Base-by-base conservation (phyloP, 2,797 vertebrate species). In the Gymnopithys bicolor region DNA sequence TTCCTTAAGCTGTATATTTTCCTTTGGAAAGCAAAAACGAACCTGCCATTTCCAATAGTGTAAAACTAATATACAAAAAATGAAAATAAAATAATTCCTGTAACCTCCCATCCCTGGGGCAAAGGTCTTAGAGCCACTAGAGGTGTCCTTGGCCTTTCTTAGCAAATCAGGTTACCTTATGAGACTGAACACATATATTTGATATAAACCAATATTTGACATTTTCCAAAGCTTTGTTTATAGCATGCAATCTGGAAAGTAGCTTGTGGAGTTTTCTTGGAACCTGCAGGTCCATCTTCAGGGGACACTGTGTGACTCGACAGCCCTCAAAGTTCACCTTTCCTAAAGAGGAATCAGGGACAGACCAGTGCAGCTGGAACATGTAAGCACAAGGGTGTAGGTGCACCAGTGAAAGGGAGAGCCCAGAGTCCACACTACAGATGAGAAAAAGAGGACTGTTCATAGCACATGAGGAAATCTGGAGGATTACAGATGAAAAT, bases 321-420 rank as follows among this genome's bases (percentile, higher is more conserved):
- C 12, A 60, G n/a, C 32, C 46, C 56, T 41, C 7, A 4, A 46
- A 75, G 64, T 39, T 46, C 5, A 1, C n/a, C 35, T 39, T 66
- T 56, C 48, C 62, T 79, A 25, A 73, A 41, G 32, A 19, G 56
- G 18, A 84, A 68, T 1, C 0, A 0, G 22, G 51, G 70, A 53
- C 6, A 25, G 41, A 49, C 9, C 32, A n/a, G 24, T 7, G 53
- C 46, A 75, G 25, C n/a, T 48, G 43, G 23, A 74, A 70, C 1
- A 0, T 0, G 1, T 6, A 58, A 62, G 24, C 24, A 79, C 0
- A 0, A 87, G n/a, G 46, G 16, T 2, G 0, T 8, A 13, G 3
- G 7, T 35, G 19, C 27, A 28, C n/a, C n/a, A 30, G 27, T 53
- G 49, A 84, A 73, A 78, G 17, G 19, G 39, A 48, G 33, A 75